Evolutionary conservation across 2,797 vertebrate species (phyloP).

Genomic region (Crocodylus rhombifer): DNA sequence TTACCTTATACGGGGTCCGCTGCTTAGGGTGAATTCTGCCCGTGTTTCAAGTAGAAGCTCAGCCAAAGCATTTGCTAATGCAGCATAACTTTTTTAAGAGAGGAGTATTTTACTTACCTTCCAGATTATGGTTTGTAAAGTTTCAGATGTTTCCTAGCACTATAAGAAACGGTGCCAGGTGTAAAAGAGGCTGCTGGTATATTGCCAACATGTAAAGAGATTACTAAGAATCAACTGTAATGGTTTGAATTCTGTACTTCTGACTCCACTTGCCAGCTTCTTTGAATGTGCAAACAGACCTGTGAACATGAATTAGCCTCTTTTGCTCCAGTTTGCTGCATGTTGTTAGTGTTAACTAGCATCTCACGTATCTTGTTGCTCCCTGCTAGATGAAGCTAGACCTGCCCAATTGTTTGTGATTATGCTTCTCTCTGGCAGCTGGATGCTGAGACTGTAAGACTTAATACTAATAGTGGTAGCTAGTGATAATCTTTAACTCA

Average conservation of each 20-base stretch:
- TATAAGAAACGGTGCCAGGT: not conserved
- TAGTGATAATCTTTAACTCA: not conserved
- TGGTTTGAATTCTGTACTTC: not conserved
- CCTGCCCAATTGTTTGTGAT: rapidly evolving
- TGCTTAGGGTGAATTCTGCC: rapidly evolving
- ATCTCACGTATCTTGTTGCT: not conserved
- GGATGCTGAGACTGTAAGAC: not conserved
- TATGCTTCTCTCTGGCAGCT: rapidly evolving
- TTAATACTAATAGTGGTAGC: not conserved
- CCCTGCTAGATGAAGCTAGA: not conserved
- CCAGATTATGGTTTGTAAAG: not conserved
- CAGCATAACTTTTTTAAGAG: not conserved
- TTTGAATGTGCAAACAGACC: rapidly evolving
- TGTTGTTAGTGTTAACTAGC: not conserved
- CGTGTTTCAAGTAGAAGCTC: not conserved
- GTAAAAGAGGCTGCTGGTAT: rapidly evolving
- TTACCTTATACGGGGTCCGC: rapidly evolving
- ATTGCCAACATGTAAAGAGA: rapidly evolving
- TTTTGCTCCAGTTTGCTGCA: rapidly evolving
- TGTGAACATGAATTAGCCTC: rapidly evolving
- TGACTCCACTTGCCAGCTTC: not conserved
- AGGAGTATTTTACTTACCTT: not conserved
- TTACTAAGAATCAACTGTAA: not conserved
- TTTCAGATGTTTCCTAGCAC: not conserved
- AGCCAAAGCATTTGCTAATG: not conserved